Percentiles rank a stretch among this genome's conserved stretches.
Evolutionary conservation across 2,888 invertebrate species (phyloP).

Genomic region (Disparrhopalites patrizii): DNA sequence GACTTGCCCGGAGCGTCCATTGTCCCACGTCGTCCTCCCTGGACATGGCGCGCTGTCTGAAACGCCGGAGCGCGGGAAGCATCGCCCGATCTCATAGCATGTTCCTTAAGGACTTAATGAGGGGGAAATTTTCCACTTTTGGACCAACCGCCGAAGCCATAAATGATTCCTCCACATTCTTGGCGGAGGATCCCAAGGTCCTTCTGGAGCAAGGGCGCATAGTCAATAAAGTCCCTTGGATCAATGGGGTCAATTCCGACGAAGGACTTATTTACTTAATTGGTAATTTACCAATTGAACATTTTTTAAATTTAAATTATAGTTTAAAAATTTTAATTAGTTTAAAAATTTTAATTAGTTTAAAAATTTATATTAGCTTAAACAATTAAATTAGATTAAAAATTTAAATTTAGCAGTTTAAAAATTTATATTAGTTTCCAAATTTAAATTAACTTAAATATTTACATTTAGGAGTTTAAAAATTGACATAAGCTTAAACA

Average conservation of each 20-base stretch:
- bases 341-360: too few species aligned
- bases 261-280: constrained; percentile 40
- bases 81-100: constrained; percentile 31
- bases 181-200: constrained; percentile 25
- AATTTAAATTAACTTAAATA: too few species aligned
- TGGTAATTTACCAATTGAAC: constrained; percentile 18
- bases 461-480: too few species aligned
- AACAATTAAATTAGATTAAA: too few species aligned
- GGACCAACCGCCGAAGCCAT: constrained; percentile 29
- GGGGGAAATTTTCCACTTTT: constrained; percentile 26
- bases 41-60: constrained; percentile 35
- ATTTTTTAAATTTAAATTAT: neutral
- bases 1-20: constrained; percentile 32
- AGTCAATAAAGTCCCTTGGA: constrained; percentile 27
- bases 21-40: constrained; percentile 34
- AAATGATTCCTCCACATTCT: constrained; percentile 29
- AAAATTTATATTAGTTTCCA: too few species aligned
- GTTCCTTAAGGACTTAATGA: constrained; percentile 26
- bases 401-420: too few species aligned
- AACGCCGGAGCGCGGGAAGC: constrained; percentile 25
- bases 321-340: too few species aligned
- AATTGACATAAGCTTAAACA: too few species aligned
- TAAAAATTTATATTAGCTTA: too few species aligned
- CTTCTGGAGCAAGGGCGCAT: constrained; percentile 20
- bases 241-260: constrained; percentile 37